phyloP scores from a whole-genome alignment of 1,140 invertebrate genomes.

The Steinernema feltiae region DNA sequence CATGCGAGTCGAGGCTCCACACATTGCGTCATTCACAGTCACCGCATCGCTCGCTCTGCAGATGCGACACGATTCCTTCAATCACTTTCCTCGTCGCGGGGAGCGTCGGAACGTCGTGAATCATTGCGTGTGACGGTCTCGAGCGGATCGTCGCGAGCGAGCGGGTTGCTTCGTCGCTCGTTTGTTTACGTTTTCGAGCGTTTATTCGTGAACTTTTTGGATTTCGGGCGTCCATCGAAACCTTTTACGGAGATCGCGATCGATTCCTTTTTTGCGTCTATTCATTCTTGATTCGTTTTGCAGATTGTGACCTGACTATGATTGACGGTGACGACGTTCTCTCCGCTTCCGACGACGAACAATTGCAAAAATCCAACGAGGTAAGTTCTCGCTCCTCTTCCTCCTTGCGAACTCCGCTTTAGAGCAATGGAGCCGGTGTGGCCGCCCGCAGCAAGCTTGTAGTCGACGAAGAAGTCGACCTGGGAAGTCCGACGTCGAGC shows the following conservation, averaged over 20 bases:
- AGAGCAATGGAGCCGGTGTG: neutral
- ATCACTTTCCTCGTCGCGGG: too few species aligned
- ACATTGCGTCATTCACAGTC: too few species aligned
- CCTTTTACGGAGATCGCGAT: neutral
- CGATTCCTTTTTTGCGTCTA: neutral
- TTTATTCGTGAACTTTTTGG: too few species aligned
- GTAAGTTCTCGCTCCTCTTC: neutral
- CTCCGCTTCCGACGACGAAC: neutral
- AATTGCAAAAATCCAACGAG: neutral
- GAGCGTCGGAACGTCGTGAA: too few species aligned
- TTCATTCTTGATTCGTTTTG: neutral
- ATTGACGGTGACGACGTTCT: neutral
- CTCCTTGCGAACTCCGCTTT: neutral
- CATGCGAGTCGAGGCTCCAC: too few species aligned
- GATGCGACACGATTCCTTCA: too few species aligned
- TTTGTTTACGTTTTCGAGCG: too few species aligned
- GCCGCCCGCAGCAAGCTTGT: neutral
- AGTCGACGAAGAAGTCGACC: neutral
- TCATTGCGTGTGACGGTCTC: too few species aligned
- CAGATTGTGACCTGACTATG: neutral
- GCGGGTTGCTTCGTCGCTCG: too few species aligned
- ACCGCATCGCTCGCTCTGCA: too few species aligned
- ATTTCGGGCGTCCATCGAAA: neutral
- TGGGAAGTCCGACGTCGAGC: neutral
- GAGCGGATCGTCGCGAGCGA: too few species aligned